Percentiles rank a stretch among this genome's conserved stretches.
phyloP scores from a whole-genome alignment of 2,113 vertebrate species.

The Lates calcarifer region DNA sequence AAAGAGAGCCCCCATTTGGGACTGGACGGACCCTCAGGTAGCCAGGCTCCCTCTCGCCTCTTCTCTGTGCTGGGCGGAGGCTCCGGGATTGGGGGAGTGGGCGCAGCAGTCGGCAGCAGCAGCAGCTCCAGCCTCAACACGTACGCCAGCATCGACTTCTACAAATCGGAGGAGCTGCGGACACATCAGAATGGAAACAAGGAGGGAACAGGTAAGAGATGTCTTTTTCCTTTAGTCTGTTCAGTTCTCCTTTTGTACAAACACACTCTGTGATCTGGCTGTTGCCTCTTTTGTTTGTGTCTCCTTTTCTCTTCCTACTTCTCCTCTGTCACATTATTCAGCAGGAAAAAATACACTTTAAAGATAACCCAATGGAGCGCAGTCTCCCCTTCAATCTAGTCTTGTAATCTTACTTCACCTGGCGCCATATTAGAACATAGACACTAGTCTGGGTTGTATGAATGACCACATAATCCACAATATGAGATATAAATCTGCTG shows the following conservation, averaged over 20 bases:
- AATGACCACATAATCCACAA: slow-evolving; percentile 34
- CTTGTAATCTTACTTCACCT: slow-evolving; percentile 71
- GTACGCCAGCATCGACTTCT: slow-evolving; percentile 89
- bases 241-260: background rate
- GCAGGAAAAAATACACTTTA: slow-evolving; percentile 30
- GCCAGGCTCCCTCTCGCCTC: slow-evolving; percentile 77
- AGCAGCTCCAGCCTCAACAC: slow-evolving; percentile 80
- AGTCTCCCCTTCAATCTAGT: slow-evolving; percentile 27
- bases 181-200: slow-evolving; percentile 77
- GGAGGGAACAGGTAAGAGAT: slow-evolving; percentile 81
- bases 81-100: slow-evolving; percentile 53
- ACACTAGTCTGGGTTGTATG: slow-evolving; percentile 48
- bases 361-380: slow-evolving; percentile 56
- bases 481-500: slow-evolving; percentile 39
- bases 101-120: slow-evolving; percentile 55
- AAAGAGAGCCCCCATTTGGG: slow-evolving; percentile 78
- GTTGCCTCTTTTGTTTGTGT: background rate
- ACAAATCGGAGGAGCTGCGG: slow-evolving; percentile 84
- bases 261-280: background rate
- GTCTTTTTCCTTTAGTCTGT: background rate
- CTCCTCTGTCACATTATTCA: slow-evolving; percentile 17
- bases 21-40: slow-evolving; percentile 74
- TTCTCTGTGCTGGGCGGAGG: slow-evolving; percentile 77
- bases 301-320: background rate
- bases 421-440: slow-evolving; percentile 58